phyloP scores from a whole-genome alignment of 2,797 vertebrate species.

The Varecia variegata region DNA sequence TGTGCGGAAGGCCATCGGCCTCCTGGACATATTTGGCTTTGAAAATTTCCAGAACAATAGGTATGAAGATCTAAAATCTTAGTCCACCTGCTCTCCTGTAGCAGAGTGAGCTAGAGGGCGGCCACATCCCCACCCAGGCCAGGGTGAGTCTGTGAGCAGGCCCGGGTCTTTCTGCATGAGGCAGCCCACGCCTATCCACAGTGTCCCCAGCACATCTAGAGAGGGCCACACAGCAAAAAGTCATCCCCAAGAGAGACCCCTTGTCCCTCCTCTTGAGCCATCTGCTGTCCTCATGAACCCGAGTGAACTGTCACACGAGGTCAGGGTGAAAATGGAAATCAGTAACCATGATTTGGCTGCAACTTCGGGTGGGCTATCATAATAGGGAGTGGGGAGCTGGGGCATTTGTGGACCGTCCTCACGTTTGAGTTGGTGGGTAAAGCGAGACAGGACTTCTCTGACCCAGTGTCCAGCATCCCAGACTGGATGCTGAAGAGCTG shows the following conservation, averaged over 20 bases:
- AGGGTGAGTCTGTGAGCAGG: not conserved
- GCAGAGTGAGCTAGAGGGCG: not conserved
- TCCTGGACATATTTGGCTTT: constrained; percentile 99
- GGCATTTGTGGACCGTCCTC: not conserved
- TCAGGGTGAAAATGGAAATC: not conserved
- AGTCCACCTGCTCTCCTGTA: not conserved
- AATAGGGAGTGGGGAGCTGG: not conserved
- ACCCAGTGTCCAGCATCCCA: not conserved
- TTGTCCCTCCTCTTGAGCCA: not conserved
- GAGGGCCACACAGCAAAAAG: not conserved
- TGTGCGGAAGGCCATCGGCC: constrained; percentile 88
- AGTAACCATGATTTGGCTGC: not conserved
- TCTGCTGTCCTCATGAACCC: not conserved
- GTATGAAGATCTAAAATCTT: constrained; percentile 80
- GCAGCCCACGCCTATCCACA: accelerated
- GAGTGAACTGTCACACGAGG: not conserved
- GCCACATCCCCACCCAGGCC: not conserved
- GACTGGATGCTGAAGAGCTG: not conserved
- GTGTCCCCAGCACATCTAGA: not conserved
- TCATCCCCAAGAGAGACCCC: not conserved
- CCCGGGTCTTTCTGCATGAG: not conserved
- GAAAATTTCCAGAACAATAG: constrained; percentile 97
- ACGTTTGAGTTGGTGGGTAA: not conserved
- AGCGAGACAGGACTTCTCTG: not conserved
- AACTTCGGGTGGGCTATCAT: not conserved